phyloP scores from a whole-genome alignment of 2,797 vertebrate species.

The Helicolenus hilgendorfi region DNA sequence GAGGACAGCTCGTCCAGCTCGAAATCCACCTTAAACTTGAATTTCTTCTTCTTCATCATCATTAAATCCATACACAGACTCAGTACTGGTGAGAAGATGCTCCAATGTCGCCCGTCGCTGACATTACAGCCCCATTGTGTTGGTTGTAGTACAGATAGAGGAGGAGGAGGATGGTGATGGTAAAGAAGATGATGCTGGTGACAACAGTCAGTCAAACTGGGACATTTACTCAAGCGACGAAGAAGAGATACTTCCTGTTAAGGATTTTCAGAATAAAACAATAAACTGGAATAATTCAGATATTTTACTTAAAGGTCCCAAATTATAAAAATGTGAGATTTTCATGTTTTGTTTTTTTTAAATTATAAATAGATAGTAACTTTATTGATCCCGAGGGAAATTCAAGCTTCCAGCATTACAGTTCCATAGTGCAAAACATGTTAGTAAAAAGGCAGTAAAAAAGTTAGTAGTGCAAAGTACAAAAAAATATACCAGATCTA shows the following conservation, averaged over 20 bases:
- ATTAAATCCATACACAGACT: conserved; percentile 90
- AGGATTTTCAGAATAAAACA: conserved; percentile 31
- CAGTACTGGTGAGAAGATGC: conserved; percentile 18
- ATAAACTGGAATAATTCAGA: not conserved
- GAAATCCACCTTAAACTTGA: conserved; percentile 97
- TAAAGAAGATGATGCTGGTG: conserved; percentile 14
- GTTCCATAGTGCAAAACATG: too few relatives aligned
- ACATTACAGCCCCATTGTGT: conserved; percentile 75
- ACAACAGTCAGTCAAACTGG: conserved; percentile 11
- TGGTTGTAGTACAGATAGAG: not conserved
- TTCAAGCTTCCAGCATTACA: too few relatives aligned
- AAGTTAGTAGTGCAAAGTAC: too few relatives aligned
- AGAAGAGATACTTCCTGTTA: not conserved
- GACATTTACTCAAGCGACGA: rapidly evolving
- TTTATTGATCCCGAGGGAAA: too few relatives aligned
- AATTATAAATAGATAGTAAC: too few relatives aligned
- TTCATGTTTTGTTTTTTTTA: too few relatives aligned
- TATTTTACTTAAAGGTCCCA: not conserved
- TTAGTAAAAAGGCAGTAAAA: too few relatives aligned
- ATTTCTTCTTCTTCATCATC: conserved; percentile 99
- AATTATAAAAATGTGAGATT: too few relatives aligned
- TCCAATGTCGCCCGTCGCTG: conserved; percentile 2
- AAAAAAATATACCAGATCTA: too few relatives aligned
- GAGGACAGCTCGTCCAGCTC: conserved; percentile 97
- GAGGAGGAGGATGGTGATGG: conserved; percentile 28